Percentiles rank a stretch among this genome's conserved stretches.
phyloP scores from a whole-genome alignment of 2,797 vertebrate species.

The Chaetodon trifasciatus region DNA sequence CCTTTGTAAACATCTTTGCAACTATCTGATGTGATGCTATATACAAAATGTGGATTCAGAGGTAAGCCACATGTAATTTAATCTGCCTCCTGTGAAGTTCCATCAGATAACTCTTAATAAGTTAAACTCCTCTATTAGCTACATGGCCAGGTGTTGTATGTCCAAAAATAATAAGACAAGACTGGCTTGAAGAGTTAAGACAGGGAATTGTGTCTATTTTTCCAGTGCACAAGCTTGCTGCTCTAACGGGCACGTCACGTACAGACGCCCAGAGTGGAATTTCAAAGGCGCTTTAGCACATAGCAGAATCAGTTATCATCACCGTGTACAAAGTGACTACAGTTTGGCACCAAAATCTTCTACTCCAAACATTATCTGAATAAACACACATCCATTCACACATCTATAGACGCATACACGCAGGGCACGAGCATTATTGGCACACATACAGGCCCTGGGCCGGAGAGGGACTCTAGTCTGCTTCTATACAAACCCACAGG shows the following conservation, averaged over 20 bases:
- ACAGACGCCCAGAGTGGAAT: constrained; percentile 49
- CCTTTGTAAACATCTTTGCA: constrained; percentile 74
- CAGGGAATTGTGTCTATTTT: constrained; percentile 55
- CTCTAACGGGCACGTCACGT: constrained; percentile 53
- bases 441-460: constrained; percentile 53
- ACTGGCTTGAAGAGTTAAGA: constrained; percentile 48
- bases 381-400: constrained; percentile 47
- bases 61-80: constrained; percentile 30
- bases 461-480: constrained; percentile 45
- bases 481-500: constrained; percentile 51
- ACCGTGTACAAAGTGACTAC: constrained; percentile 68
- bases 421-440: constrained; percentile 41
- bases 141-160: constrained; percentile 39
- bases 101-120: constrained; percentile 56
- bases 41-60: constrained; percentile 62
- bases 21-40: constrained; percentile 56
- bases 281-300: constrained; percentile 65
- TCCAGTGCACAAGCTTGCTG: constrained; percentile 57
- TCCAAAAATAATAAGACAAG: constrained; percentile 46
- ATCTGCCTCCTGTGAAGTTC: constrained; percentile 43
- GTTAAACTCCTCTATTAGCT: constrained; percentile 65
- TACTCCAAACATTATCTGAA: constrained; percentile 49
- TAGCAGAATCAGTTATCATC: constrained; percentile 62
- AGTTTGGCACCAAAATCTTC: constrained; percentile 65
- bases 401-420: constrained; percentile 46